Percentiles rank a stretch among this genome's conserved stretches.
These are phyloP conservation scores for Holothuria glaberrima DNA, from an alignment of 35 echinoderm and acorn worm genomes.

Conservation along the genomic window DNA sequence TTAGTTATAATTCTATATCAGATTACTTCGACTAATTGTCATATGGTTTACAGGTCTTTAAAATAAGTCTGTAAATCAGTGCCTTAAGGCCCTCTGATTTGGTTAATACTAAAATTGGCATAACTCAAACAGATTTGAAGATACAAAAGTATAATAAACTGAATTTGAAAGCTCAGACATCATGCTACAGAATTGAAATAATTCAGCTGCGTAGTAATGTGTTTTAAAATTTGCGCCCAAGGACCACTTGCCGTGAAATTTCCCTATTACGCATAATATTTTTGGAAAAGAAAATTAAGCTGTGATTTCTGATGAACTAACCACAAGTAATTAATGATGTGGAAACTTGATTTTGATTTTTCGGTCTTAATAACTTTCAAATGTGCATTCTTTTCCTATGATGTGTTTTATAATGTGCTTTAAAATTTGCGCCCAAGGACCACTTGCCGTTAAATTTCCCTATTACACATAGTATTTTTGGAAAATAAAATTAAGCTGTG, in stretches of 20 bases:
- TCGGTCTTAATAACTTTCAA: no score
- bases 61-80: conserved; percentile 14
- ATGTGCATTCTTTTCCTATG: no score
- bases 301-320: no score
- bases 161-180: background rate
- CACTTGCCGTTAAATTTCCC: background rate
- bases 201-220: background rate
- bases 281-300: no score
- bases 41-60: conserved; percentile 4
- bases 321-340: no score
- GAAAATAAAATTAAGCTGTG: no score
- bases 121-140: background rate
- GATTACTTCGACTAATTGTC: conserved; percentile 2
- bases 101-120: background rate
- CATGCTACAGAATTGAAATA: background rate
- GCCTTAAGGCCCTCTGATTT: background rate
- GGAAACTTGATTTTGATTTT: no score
- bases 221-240: background rate
- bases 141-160: background rate
- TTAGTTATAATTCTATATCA: background rate
- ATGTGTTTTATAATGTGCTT: background rate
- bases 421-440: background rate
- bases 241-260: background rate
- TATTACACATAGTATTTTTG: no score
- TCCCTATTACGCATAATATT: no score